phyloP scores from a whole-genome alignment of 2,113 vertebrate genomes.

The Crypturellus undulatus region DNA sequence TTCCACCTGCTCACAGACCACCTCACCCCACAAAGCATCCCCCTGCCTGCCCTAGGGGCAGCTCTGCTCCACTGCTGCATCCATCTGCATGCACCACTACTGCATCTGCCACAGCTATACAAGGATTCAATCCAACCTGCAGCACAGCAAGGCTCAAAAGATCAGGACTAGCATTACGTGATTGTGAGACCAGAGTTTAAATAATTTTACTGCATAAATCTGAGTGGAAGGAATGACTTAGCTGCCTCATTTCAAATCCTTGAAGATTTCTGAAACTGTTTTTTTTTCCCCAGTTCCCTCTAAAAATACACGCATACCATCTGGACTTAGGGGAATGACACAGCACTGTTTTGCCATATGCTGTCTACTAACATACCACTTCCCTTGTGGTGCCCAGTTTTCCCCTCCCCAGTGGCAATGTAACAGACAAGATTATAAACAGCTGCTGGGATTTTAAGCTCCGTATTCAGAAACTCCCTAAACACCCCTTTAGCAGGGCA shows the following conservation, averaged over 20 bases:
- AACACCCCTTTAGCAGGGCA: neutral
- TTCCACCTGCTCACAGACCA: neutral
- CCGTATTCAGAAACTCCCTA: neutral
- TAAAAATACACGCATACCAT: neutral
- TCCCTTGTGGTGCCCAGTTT: neutral
- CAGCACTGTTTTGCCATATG: conserved; percentile 28
- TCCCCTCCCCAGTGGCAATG: neutral
- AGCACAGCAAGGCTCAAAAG: neutral
- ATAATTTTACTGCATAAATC: neutral
- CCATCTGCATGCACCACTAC: no score
- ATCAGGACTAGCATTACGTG: neutral
- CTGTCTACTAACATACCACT: neutral
- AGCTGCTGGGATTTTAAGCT: neutral
- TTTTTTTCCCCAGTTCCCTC: neutral
- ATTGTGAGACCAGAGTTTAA: neutral
- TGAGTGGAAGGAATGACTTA: neutral
- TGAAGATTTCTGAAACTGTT: neutral
- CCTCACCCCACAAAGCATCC: neutral
- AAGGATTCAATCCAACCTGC: neutral
- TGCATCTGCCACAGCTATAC: neutral
- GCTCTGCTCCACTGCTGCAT: neutral
- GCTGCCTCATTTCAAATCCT: neutral
- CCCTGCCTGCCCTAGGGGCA: neutral
- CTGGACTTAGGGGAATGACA: neutral
- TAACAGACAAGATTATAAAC: neutral